A percentile compares a stretch with the other conserved stretches of the same genome.
Conservation (phyloP, 2,888 invertebrate species). For the Alcis repandata region DNA sequence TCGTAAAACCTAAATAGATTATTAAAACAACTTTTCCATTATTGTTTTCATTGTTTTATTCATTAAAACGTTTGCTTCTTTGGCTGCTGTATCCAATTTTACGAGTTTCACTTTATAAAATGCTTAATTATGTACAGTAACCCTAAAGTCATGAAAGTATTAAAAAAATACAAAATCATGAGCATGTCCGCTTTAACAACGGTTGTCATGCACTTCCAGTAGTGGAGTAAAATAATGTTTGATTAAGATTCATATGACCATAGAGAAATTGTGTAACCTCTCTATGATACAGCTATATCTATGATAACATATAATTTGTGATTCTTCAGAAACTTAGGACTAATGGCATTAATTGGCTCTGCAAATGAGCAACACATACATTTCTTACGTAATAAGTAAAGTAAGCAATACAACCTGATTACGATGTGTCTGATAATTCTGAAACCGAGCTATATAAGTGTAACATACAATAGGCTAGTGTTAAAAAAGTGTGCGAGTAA, state of each 20-base stretch:
- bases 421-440: background rate
- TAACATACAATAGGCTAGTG: background rate
- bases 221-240: background rate
- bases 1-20: background rate
- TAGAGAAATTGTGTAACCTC: background rate
- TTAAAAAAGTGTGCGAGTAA: background rate
- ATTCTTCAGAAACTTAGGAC: slow-evolving; percentile 21
- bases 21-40: slow-evolving; percentile 21
- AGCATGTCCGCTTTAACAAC: slow-evolving; percentile 4
- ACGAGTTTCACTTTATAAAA: slow-evolving; percentile 18
- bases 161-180: slow-evolving; percentile 20
- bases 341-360: slow-evolving; percentile 28
- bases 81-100: slow-evolving; percentile 30
- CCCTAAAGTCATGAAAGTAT: background rate
- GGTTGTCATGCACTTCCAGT: background rate
- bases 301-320: slow-evolving; percentile 28
- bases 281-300: background rate
- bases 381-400: slow-evolving; percentile 19
- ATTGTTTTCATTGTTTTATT: slow-evolving; percentile 18
- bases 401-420: background rate
- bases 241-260: no score
- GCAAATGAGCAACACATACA: slow-evolving; percentile 3
- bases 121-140: slow-evolving; percentile 9
- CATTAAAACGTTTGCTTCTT: slow-evolving; percentile 21
- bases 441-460: slow-evolving; percentile 1